Evolutionary conservation across 2,113 vertebrate genomes (phyloP).

Genomic region (Nothobranchius furzeri): DNA sequence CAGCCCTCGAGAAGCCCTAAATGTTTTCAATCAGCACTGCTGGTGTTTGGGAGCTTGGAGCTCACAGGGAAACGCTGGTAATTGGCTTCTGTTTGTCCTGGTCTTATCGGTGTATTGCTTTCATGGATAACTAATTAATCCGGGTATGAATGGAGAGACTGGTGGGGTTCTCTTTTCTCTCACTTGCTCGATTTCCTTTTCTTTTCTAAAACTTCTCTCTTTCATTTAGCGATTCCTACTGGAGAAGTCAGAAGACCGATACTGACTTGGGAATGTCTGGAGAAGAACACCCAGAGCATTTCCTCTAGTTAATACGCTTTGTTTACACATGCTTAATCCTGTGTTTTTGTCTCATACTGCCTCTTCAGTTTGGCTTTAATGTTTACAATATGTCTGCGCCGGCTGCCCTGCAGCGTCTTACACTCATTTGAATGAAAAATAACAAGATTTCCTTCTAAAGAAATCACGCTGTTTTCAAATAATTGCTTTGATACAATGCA

Average conservation of each 20-base stretch:
- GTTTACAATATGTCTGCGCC: constrained; percentile 38
- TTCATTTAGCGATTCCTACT: constrained; percentile 12
- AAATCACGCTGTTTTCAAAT: constrained; percentile 47
- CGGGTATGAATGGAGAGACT: constrained; percentile 28
- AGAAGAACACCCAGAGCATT: constrained; percentile 50
- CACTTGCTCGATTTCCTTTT: constrained; percentile 23
- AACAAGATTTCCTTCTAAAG: constrained; percentile 37
- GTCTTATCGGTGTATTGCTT: constrained; percentile 76
- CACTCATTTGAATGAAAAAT: constrained; percentile 54
- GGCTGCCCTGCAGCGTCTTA: constrained; percentile 27
- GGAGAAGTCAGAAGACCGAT: constrained; percentile 38
- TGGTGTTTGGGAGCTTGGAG: constrained; percentile 40
- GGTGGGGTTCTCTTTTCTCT: constrained; percentile 49
- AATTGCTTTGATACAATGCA: constrained; percentile 69
- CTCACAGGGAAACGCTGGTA: constrained; percentile 58
- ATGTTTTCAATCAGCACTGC: constrained; percentile 55
- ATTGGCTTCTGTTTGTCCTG: constrained; percentile 74
- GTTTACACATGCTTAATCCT: constrained; percentile 47
- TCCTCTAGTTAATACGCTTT: constrained; percentile 25
- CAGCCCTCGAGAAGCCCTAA: constrained; percentile 43
- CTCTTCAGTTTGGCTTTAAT: constrained; percentile 31
- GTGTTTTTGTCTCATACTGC: constrained; percentile 30
- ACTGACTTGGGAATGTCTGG: constrained; percentile 9
- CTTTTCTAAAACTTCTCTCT: constrained; percentile 28
- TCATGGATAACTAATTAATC: constrained; percentile 79